These are phyloP conservation scores for Hypsibius dujardini DNA, from an alignment of 1,140 invertebrate species.

Conservation along the genomic window DNA sequence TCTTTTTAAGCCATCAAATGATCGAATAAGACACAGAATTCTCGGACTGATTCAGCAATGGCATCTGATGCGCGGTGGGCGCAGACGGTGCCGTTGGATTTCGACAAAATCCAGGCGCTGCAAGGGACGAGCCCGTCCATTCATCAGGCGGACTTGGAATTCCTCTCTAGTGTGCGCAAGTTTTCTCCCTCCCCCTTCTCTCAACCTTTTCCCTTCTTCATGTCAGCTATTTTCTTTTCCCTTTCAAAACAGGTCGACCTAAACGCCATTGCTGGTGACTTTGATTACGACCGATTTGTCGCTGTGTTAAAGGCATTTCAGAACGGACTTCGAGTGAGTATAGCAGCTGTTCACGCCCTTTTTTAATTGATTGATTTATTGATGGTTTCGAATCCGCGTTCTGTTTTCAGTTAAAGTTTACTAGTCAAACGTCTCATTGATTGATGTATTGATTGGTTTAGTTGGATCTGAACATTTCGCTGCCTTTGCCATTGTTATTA, in stretches of 20 bases:
- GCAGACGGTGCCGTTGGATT: background rate
- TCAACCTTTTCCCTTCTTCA: background rate
- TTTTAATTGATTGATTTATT: background rate
- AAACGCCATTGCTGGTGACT: too few species aligned
- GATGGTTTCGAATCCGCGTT: background rate
- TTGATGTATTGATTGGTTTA: background rate
- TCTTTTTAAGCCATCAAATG: too few species aligned
- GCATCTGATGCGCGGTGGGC: too few species aligned
- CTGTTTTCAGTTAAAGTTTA: background rate
- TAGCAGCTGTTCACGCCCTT: background rate
- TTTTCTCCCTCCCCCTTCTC: background rate
- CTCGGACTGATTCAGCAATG: too few species aligned
- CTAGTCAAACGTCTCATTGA: background rate
- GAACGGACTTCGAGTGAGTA: background rate
- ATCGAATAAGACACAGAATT: too few species aligned
- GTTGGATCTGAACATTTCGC: too few species aligned
- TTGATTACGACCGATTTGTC: too few species aligned
- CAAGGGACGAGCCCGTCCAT: background rate
- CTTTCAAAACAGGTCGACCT: too few species aligned
- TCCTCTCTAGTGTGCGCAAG: background rate
- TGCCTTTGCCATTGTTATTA: background rate
- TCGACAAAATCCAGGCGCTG: background rate
- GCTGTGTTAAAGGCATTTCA: background rate
- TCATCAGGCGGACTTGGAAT: slow-evolving; percentile 1
- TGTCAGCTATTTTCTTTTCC: too few species aligned